A percentile compares a stretch with the other conserved stretches of the same genome.
Evolutionary conservation across 1,140 invertebrate genomes (phyloP).

Genomic region (Planococcus citri): DNA sequence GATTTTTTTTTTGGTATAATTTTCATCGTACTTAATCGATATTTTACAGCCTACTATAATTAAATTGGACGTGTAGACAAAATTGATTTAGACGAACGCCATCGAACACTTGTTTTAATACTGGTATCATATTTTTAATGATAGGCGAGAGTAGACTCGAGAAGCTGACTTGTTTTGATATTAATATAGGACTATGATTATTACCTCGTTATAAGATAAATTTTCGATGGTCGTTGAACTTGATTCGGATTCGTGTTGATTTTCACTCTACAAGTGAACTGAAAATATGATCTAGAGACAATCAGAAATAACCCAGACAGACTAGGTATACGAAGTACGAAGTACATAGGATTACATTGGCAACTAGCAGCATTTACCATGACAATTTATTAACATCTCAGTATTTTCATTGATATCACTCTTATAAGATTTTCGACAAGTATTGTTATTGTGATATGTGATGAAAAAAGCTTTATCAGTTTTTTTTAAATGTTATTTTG

Average conservation of each 20-base stretch:
- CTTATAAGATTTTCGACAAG: neutral
- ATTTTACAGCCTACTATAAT: neutral
- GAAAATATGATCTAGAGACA: too few species aligned
- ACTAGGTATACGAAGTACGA: neutral
- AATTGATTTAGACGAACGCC: slow-evolving; percentile 1
- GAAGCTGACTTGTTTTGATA: too few species aligned
- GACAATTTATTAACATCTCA: neutral
- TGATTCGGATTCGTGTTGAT: neutral
- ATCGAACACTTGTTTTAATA: neutral
- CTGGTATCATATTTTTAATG: neutral
- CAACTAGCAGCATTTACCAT: neutral
- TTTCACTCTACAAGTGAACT: neutral
- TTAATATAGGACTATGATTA: neutral
- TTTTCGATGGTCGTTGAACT: neutral
- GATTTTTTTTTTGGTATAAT: too few species aligned
- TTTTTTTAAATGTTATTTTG: slow-evolving; percentile 3
- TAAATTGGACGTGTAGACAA: neutral
- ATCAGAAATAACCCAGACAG: too few species aligned
- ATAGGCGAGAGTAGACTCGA: neutral
- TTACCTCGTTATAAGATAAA: neutral
- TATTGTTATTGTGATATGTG: slow-evolving; percentile 7
- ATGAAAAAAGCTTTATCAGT: slow-evolving; percentile 6
- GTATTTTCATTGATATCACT: neutral
- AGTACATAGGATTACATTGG: neutral
- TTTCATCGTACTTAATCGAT: neutral